These are phyloP conservation scores for Sebastes aleutianus DNA, from an alignment of 2,797 vertebrate genomes.

Conservation along the genomic window DNA sequence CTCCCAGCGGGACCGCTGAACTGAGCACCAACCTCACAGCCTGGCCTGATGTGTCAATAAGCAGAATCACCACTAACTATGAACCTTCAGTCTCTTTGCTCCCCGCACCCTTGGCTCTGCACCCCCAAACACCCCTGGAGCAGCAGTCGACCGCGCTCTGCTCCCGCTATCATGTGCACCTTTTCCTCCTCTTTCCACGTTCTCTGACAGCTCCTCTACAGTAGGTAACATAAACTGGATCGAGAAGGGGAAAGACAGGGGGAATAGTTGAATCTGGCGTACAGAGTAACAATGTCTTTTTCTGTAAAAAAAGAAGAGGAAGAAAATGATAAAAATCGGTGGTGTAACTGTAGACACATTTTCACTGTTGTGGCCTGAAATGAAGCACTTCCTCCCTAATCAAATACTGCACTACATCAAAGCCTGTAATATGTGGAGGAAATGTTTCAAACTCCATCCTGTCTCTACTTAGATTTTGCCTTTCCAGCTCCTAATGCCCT, in stretches of 20 bases:
- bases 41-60: slow-evolving; percentile 68
- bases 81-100: slow-evolving; percentile 44
- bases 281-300: slow-evolving; percentile 28
- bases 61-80: slow-evolving; percentile 56
- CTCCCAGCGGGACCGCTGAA: slow-evolving; percentile 73
- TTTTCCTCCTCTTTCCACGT: slow-evolving; percentile 53
- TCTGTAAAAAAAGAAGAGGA: not conserved
- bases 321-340: slow-evolving; percentile 30
- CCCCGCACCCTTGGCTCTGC: not conserved
- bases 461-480: slow-evolving; percentile 46
- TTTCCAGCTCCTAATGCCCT: slow-evolving; percentile 67
- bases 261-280: slow-evolving; percentile 35
- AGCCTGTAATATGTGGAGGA: slow-evolving; percentile 42
- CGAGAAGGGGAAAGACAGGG: slow-evolving; percentile 11
- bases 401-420: slow-evolving; percentile 37
- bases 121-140: slow-evolving; percentile 51
- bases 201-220: slow-evolving; percentile 63
- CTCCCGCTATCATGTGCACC: slow-evolving; percentile 44
- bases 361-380: slow-evolving; percentile 30
- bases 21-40: slow-evolving; percentile 69
- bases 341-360: slow-evolving; percentile 19
- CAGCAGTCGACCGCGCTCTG: slow-evolving; percentile 52
- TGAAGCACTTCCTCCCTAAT: slow-evolving; percentile 29
- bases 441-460: slow-evolving; percentile 50
- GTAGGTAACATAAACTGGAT: slow-evolving; percentile 62